These are phyloP conservation scores for Pachyseris speciosa DNA, from an alignment of 64 coral and sea anemone genomes.

Conservation along the genomic window DNA sequence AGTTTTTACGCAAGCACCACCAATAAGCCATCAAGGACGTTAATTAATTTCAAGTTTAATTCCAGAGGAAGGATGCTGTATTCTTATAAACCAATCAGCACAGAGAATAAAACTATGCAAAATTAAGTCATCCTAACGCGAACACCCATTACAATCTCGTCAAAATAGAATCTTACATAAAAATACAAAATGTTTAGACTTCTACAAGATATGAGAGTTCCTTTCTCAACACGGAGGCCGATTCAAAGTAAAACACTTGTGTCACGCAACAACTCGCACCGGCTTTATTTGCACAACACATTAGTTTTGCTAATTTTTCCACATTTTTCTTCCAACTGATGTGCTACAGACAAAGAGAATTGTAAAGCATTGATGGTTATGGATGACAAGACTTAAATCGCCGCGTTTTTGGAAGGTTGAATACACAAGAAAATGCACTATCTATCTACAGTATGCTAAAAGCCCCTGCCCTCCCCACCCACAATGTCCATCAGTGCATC, in stretches of 20 bases:
- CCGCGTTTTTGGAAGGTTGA: background rate
- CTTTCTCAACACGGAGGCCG: background rate
- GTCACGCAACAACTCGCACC: background rate
- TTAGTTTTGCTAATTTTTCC: background rate
- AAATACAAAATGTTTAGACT: constrained; percentile 17
- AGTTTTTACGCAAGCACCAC: background rate
- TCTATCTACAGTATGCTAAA: background rate
- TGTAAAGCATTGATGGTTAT: background rate
- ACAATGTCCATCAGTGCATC: background rate
- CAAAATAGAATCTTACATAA: constrained; percentile 39
- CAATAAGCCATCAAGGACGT: background rate
- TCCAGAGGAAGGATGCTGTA: background rate
- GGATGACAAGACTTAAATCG: background rate
- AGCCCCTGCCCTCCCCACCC: background rate
- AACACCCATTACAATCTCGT: constrained; percentile 19
- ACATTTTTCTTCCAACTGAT: background rate
- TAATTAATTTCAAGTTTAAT: constrained; percentile 16
- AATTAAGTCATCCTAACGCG: background rate
- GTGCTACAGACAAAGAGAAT: background rate
- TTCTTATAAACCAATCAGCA: constrained; percentile 4
- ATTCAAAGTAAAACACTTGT: background rate
- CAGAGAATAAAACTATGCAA: background rate
- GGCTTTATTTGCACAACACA: too few species aligned
- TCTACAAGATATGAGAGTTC: background rate
- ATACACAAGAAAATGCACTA: background rate